Evolutionary conservation across 2,888 invertebrate genomes (phyloP), one percentile per base, ranked within the genome.

Genomic region (Drosophila antonietae): DNA sequence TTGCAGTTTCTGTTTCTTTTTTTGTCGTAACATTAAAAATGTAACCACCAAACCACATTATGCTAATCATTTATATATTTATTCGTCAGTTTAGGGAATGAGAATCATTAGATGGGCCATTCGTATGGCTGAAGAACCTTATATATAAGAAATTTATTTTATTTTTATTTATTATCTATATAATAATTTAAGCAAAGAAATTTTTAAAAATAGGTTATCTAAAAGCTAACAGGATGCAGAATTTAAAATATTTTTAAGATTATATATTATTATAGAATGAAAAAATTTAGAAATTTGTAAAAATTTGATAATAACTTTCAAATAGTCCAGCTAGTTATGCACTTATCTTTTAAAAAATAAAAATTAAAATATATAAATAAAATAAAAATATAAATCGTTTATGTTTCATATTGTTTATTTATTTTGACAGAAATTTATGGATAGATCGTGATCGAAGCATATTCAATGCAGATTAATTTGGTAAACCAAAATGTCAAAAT

Each of bases 401-500:
- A 9, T 41, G 9, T 41, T n/a, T 18, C 1, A n/a, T 43, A 43
- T 18, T 10, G 10, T 4, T 9, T 23, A 23, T 8, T 14, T 14
- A 23, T 20, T 46, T 15, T 9, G 47, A 3, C 3, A 47, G 10
- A 23, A 18, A 51, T 35, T 35, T 23, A 28, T 51, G 18, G 14
- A 5, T 18, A 46, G 31, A 35, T 46, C 47, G 49, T 14, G 39
- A 31, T 8, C 14, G 33, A 8, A 52, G 33, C 57, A 47, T 14
- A 44, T 66, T 57, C 20, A 58, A 58, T 61, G 66, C 33, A 55
- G 18, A 44, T 33, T 20, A 20, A 20, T 41, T 53, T 44, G 28
- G 37, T 28, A 56, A 61, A 55, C 43, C 67, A 62, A 84, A 84
- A 73, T 72, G 75, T 82, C 88, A 82, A 82, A 88, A 80, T 86